Evolutionary conservation across 2,888 invertebrate genomes (phyloP).

Genomic region (Megastigmus dorsalis): DNA sequence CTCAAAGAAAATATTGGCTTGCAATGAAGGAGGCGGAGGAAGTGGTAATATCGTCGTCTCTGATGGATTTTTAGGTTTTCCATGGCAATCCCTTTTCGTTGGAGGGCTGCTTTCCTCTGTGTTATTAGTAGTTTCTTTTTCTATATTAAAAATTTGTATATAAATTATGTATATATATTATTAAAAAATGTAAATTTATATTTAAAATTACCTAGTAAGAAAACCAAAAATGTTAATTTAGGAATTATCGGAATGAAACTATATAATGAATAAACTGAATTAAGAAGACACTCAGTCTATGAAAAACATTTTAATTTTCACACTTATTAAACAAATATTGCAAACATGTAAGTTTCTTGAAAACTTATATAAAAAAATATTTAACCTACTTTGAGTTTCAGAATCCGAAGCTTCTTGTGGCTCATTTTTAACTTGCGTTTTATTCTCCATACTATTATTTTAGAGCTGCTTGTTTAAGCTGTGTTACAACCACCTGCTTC

Average conservation of each 20-base stretch:
- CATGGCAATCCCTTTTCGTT: conserved; percentile 42
- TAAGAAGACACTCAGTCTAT: no score
- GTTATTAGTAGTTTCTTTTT: conserved; percentile 45
- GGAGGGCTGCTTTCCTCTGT: conserved; percentile 42
- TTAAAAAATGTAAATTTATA: neutral
- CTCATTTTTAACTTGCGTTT: conserved; percentile 49
- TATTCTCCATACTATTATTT: conserved; percentile 45
- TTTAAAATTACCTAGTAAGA: no score
- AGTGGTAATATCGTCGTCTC: conserved; percentile 39
- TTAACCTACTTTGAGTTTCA: conserved; percentile 55
- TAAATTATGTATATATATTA: neutral
- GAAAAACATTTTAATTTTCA: no score
- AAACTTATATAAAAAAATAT: neutral
- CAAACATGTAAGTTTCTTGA: no score
- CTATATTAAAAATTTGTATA: conserved; percentile 18
- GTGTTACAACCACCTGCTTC: conserved; percentile 48
- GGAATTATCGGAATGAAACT: no score
- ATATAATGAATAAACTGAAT: no score
- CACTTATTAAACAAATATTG: no score
- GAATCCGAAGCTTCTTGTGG: conserved; percentile 44
- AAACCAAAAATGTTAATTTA: no score
- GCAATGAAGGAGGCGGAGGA: conserved; percentile 35
- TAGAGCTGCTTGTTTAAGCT: neutral
- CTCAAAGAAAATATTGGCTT: conserved; percentile 50
- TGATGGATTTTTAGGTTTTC: conserved; percentile 43